phyloP scores from a whole-genome alignment of 2,888 invertebrate species.

The Suillia variegata region DNA sequence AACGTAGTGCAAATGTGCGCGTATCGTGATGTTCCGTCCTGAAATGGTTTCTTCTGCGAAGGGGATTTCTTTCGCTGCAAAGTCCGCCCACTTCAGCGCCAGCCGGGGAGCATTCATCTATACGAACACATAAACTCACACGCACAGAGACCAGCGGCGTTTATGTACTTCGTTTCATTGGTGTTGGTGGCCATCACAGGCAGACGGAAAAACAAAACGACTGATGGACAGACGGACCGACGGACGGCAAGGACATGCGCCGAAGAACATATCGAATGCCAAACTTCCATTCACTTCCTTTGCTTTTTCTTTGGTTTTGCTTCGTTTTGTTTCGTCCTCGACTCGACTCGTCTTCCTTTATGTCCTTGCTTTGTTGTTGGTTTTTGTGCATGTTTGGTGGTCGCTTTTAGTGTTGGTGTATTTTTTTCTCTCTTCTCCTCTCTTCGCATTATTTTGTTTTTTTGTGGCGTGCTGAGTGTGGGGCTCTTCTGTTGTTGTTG shows the following conservation, averaged over 20 bases:
- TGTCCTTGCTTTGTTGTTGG: not conserved
- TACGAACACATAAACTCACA: not conserved
- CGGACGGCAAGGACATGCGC: conserved; percentile 9
- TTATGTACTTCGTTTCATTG: conserved; percentile 6
- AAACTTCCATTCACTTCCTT: conserved; percentile 4
- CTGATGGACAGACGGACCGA: too few relatives aligned
- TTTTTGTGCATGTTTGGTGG: not conserved
- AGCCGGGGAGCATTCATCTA: too few relatives aligned
- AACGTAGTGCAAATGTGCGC: not conserved
- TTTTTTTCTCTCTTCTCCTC: not conserved
- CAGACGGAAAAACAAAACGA: too few relatives aligned
- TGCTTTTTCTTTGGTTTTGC: too few relatives aligned
- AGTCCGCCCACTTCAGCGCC: conserved; percentile 6
- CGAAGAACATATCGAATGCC: too few relatives aligned
- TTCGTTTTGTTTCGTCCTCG: too few relatives aligned
- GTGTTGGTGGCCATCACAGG: not conserved
- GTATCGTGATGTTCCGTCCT: not conserved
- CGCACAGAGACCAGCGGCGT: not conserved
- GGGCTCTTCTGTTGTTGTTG: too few relatives aligned
- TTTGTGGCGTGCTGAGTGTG: too few relatives aligned
- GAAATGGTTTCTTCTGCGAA: not conserved
- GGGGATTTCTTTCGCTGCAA: not conserved
- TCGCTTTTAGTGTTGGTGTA: not conserved
- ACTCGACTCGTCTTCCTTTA: not conserved
- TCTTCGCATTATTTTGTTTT: too few relatives aligned